A percentile compares a stretch with the other conserved stretches of the same genome.
phyloP scores from a whole-genome alignment of 2,797 vertebrate species.

The Tokudaia muenninki region DNA sequence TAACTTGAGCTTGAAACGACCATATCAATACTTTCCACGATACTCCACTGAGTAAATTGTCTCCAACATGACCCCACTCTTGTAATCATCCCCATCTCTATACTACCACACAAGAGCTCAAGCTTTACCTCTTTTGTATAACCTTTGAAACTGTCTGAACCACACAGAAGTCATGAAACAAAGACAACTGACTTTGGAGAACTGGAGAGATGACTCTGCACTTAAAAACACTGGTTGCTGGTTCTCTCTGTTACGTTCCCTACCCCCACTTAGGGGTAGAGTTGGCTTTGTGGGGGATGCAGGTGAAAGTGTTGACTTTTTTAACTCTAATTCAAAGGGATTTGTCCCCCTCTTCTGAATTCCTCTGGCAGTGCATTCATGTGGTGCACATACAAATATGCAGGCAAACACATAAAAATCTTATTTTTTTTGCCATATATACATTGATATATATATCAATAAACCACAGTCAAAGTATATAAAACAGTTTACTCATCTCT shows the following conservation, averaged over 20 bases:
- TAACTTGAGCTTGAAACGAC: background rate
- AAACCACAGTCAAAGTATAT: background rate
- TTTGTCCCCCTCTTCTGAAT: background rate
- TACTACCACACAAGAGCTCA: background rate
- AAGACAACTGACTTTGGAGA: background rate
- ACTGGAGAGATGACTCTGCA: background rate
- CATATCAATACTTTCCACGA: background rate
- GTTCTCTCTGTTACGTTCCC: background rate
- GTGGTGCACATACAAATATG: background rate
- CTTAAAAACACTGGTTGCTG: background rate
- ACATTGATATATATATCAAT: background rate
- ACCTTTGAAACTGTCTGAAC: background rate
- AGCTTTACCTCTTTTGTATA: background rate
- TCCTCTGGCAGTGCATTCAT: background rate
- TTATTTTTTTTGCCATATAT: background rate
- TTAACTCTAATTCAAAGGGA: background rate
- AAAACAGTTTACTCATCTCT: background rate
- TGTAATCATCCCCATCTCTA: background rate
- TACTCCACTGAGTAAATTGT: too few relatives aligned
- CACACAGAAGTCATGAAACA: background rate
- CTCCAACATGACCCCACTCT: background rate
- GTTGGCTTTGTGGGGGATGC: too few relatives aligned
- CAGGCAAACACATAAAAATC: background rate
- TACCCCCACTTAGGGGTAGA: background rate
- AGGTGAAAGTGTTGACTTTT: background rate